Conservation (phyloP, 2,797 vertebrate genomes). For the Oophaga sylvatica region DNA sequence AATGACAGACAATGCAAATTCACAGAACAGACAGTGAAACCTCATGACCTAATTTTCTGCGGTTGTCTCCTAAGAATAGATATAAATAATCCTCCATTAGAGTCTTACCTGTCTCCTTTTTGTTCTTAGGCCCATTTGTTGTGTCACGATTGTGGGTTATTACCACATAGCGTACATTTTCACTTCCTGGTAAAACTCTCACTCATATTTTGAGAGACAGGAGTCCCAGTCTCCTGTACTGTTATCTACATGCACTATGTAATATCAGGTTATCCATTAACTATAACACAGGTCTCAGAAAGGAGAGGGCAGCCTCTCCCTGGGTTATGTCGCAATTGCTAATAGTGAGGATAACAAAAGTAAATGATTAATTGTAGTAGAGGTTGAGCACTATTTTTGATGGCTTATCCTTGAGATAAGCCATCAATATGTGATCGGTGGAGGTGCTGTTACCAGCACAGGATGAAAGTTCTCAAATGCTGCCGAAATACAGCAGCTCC, state of each 20-base stretch:
- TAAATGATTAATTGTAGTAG: too few relatives aligned
- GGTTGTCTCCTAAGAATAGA: not conserved
- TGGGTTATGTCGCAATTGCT: not conserved
- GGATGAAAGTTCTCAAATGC: too few relatives aligned
- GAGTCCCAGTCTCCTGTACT: conserved; percentile 2
- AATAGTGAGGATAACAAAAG: too few relatives aligned
- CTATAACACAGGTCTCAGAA: conserved; percentile 20
- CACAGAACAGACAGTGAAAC: not conserved
- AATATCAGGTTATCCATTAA: conserved; percentile 53
- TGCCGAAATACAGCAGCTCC: too few relatives aligned
- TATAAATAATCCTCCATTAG: not conserved
- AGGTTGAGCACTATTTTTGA: too few relatives aligned
- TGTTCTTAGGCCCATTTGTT: not conserved
- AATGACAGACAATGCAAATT: not conserved
- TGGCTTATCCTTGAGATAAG: too few relatives aligned
- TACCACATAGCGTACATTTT: not conserved
- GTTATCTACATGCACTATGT: conserved; percentile 51
- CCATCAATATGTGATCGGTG: too few relatives aligned
- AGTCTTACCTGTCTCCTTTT: conserved; percentile 1
- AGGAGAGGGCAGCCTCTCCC: not conserved
- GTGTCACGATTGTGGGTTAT: not conserved
- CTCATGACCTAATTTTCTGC: conserved; percentile 8
- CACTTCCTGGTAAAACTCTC: conserved; percentile 4
- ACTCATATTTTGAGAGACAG: not conserved
- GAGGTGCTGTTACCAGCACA: too few relatives aligned